A percentile compares a stretch with the other conserved stretches of the same genome.
Evolutionary conservation across 2,113 vertebrate genomes (phyloP).

Genomic region (Hoplias malabaricus): DNA sequence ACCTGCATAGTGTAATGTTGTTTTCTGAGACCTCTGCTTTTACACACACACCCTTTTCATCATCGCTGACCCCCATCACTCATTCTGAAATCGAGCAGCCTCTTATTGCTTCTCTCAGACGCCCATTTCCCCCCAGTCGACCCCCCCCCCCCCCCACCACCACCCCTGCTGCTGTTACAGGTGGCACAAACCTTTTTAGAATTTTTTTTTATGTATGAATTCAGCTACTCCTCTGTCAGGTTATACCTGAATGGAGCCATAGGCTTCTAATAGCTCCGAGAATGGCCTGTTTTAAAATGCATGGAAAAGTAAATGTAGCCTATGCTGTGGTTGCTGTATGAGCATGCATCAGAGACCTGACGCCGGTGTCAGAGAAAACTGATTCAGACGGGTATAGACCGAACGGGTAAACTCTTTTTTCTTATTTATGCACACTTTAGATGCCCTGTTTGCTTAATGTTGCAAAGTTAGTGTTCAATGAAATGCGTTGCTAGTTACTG

Average conservation of each 20-base stretch:
- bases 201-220: background rate
- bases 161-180: background rate
- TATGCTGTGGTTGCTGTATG: background rate
- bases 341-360: background rate
- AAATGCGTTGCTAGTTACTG: background rate
- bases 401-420: background rate
- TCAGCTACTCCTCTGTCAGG: background rate
- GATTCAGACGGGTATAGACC: background rate
- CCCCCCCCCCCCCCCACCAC: background rate
- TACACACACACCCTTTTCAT: background rate
- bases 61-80: background rate
- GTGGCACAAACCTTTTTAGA: background rate
- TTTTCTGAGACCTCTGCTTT: background rate
- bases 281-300: conserved; percentile 33
- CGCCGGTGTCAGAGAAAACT: background rate
- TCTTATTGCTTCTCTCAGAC: conserved; percentile 9
- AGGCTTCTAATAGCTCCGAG: conserved; percentile 4
- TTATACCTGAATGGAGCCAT: conserved; percentile 6
- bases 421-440: background rate
- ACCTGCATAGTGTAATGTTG: background rate
- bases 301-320: conserved; percentile 22
- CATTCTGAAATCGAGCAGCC: conserved; percentile 11
- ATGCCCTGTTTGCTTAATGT: background rate
- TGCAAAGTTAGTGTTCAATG: background rate
- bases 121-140: background rate